phyloP scores from a whole-genome alignment of 2,888 invertebrate species.

The Lasioglossum pauxillum region DNA sequence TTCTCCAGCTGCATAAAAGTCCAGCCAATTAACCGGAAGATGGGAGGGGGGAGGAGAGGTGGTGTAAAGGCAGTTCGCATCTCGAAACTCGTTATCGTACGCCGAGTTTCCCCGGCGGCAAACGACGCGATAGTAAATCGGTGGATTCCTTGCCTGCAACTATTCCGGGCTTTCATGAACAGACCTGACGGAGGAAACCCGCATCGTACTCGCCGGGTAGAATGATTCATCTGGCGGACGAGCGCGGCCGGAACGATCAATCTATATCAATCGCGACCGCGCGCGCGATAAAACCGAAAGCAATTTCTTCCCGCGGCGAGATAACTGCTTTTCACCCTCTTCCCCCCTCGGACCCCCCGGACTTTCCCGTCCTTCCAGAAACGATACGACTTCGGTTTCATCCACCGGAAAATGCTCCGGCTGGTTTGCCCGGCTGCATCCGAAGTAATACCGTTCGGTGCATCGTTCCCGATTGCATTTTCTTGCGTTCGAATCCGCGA shows the following conservation, averaged over 20 bases:
- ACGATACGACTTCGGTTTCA: slow-evolving; percentile 44
- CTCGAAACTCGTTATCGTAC: slow-evolving; percentile 3
- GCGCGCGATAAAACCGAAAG: slow-evolving; percentile 60
- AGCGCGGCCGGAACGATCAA: slow-evolving; percentile 60
- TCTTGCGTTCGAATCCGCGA: background rate
- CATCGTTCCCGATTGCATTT: slow-evolving; percentile 47
- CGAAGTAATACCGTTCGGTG: slow-evolving; percentile 39
- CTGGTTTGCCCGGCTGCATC: slow-evolving; percentile 15
- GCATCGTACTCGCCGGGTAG: slow-evolving; percentile 27
- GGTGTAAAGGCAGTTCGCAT: background rate
- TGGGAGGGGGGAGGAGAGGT: background rate
- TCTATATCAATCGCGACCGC: slow-evolving; percentile 68
- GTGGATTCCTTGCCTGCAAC: slow-evolving; percentile 1
- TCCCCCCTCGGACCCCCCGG: background rate
- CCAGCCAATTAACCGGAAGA: background rate
- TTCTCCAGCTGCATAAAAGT: background rate
- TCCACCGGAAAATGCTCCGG: slow-evolving; percentile 36
- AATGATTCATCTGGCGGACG: slow-evolving; percentile 49
- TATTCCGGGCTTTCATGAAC: slow-evolving; percentile 12
- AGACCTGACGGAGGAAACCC: slow-evolving; percentile 12
- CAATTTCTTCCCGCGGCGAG: slow-evolving; percentile 63
- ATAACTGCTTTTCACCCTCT: slow-evolving; percentile 58
- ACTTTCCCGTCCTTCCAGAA: background rate
- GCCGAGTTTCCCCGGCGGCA: background rate
- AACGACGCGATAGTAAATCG: slow-evolving; percentile 3